Evolutionary conservation across 2,888 invertebrate genomes (phyloP).

Genomic region (Caenorhabditis parvicauda): DNA sequence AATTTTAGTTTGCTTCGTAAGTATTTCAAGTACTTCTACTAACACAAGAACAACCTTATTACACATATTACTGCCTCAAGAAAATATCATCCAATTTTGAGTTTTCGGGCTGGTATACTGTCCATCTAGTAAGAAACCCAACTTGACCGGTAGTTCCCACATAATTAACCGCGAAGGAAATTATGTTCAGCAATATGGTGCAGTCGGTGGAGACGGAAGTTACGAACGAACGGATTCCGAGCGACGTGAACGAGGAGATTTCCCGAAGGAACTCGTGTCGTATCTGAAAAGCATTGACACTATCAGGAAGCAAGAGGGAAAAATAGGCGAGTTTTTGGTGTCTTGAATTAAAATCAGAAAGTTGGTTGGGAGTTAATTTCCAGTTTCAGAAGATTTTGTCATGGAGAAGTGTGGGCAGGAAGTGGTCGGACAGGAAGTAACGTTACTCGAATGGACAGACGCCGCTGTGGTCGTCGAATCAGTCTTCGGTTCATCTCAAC

Average conservation of each 20-base stretch:
- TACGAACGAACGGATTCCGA: conserved; percentile 1
- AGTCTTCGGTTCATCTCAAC: conserved; percentile 20
- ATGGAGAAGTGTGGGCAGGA: conserved; percentile 36
- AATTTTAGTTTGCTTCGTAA: too few relatives aligned
- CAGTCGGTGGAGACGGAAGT: conserved; percentile 11
- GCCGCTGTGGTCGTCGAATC: conserved; percentile 27
- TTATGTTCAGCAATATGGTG: conserved; percentile 22
- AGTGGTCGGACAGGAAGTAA: conserved; percentile 30
- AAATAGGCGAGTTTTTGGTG: conserved; percentile 13
- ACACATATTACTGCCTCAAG: too few relatives aligned
- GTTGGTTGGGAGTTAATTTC: too few relatives aligned
- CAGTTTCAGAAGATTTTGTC: conserved; percentile 24
- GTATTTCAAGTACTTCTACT: too few relatives aligned
- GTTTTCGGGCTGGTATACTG: too few relatives aligned
- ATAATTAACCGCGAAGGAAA: neutral
- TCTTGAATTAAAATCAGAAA: neutral
- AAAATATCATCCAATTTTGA: too few relatives aligned
- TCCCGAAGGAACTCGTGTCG: conserved; percentile 36
- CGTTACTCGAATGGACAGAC: conserved; percentile 34
- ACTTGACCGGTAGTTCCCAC: too few relatives aligned
- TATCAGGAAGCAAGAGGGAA: conserved; percentile 26
- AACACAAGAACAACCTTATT: too few relatives aligned
- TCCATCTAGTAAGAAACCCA: too few relatives aligned
- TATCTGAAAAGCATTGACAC: conserved; percentile 34
- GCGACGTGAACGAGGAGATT: conserved; percentile 17